Evolutionary conservation across 2,113 vertebrate species (phyloP), one percentile per base, ranked within the genome.

Genomic region (Cyphotilapia sp.): DNA sequence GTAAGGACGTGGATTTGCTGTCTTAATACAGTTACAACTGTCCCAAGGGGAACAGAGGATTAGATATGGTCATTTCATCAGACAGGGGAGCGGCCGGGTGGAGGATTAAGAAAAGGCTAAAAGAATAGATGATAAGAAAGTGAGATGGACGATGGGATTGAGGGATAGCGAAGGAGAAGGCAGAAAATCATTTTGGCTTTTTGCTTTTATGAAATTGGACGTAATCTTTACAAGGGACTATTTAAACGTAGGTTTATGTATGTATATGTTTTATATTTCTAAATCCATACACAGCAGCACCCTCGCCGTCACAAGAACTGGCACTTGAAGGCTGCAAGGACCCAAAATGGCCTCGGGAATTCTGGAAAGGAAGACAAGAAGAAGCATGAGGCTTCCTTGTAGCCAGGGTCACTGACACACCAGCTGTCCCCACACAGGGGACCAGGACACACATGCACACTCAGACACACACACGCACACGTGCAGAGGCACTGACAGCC

Each of bases 31-130:
- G 94, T 95, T 94, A 93, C 88, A 91, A 89, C 90, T 90, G 93
- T 96, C 94, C 92, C 92, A 94, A 93, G 93, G 69, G 94, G 80
- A 93, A 24, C 83, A 19, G 5, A 45, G 95, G 94, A 96, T 96
- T 95, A 96, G 95, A 95, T 94, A 93, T 96, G 93, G 94, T 95
- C 94, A 94, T 95, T 96, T 96, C 93, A 96, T 96, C 93, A 93
- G 86, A 93, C 82, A 12, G 84, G 38, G 81, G 87, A 78, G 91
- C 3, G 83, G 81, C 83, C 2, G 85, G 63, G 31, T 8, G 59
- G 87, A 85, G 94, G 95, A 94, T 95, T 96, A 96, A 87, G 94
- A 93, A 90, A 90, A 81, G 91, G 87, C 87, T 91, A 91, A 92
- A 85, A 91, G 91, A 93, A 93, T 85, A 91, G 85, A 93, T 80